These are phyloP conservation scores for Hipposideros armiger DNA, from an alignment of 2,113 vertebrate species.

Conservation along the genomic window DNA sequence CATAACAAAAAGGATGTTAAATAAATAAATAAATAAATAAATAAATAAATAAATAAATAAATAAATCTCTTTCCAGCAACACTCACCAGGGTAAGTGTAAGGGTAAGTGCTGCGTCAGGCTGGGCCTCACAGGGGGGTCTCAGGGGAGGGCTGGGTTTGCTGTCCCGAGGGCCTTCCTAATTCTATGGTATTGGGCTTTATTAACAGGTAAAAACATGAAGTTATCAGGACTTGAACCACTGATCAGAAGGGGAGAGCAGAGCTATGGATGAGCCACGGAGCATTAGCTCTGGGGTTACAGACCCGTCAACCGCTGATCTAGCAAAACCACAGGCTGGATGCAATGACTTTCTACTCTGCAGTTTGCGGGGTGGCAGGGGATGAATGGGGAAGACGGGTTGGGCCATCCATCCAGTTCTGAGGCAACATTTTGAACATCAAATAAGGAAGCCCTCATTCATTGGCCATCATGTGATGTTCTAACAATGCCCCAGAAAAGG, in stretches of 20 bases:
- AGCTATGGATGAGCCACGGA: neutral
- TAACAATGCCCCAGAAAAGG: neutral
- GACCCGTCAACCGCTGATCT: neutral
- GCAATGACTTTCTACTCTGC: neutral
- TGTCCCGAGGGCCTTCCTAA: neutral
- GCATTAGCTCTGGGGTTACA: neutral
- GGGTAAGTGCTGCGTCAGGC: neutral
- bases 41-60: neutral
- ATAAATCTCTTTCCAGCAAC: neutral
- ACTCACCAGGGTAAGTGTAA: neutral
- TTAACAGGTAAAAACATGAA: conserved; percentile 22
- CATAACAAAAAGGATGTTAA: neutral
- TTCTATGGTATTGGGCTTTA: neutral
- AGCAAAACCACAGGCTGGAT: neutral
- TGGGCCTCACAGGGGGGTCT: neutral
- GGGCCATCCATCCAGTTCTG: neutral
- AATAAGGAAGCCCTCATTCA: neutral
- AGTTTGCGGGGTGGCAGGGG: neutral
- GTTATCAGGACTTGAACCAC: conserved; percentile 28
- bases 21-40: neutral
- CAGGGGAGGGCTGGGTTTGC: neutral
- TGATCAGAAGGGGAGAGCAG: conserved; percentile 45
- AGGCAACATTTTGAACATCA: neutral
- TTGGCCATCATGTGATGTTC: neutral
- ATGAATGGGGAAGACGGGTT: neutral